Base-by-base conservation (phyloP, 1,140 invertebrate species). In the Rhagoletis zephyria region DNA sequence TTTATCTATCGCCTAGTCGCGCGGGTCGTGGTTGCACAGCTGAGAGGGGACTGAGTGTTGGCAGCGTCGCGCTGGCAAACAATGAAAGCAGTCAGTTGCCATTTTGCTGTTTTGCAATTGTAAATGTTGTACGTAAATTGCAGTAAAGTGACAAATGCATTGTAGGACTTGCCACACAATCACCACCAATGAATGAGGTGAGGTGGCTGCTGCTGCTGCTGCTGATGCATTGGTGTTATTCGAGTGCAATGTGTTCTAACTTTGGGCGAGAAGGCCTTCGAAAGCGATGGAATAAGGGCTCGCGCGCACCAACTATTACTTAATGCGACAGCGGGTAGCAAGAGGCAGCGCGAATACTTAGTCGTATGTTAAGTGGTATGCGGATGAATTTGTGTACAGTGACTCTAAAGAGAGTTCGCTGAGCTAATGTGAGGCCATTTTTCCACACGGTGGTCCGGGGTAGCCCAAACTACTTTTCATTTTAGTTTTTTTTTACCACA, bases 21-120 rank as follows among this genome's bases (percentile, higher is more conserved):
- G 65, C 30, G 65, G 65, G 65, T 48, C 10, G 14, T 1, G 40
- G 0, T n/a, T 74, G 42, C 4, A 30, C 9, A 12, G 30, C 30
- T 74, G 67, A 0, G 12, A 16, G 67, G 67, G 67, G 42, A 42
- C 40, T 42, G 10, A 45, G 16, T 16, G 14, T 12, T 9, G 67
- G 45, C 10, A 16, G 67, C 40, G 40, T 16, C 42, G 67, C 10
- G 16, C 12, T 45, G 40, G 67, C 67, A 74, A 74, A 74, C 67
- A 74, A 74, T 74, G 67, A 74, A 48, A 42, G 40, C 67, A 40
- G 67, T 16, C 67, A 30, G 67, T 42, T 4, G 42, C 40, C 67
- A 74, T 74, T 74, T 74, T 40, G 67, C 67, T 42, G 67, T 74
- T 74, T 40, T 42, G n/a, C 67, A 74, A 74, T 74, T 74, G 42